Base-by-base conservation (phyloP, 2,888 invertebrate species). In the Unio delphinus region DNA sequence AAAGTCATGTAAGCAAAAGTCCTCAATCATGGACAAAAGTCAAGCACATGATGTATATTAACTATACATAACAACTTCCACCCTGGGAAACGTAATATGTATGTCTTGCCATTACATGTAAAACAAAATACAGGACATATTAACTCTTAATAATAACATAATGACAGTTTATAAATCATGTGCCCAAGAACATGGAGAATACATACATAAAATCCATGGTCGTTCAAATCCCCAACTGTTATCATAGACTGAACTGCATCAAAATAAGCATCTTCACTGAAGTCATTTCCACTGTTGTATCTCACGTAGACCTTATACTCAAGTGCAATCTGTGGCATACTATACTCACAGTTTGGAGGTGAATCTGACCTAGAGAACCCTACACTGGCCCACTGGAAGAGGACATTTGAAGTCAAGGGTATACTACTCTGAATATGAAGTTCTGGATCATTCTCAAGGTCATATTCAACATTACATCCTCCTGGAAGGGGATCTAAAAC, bases 381-480 rank as follows among this genome's bases (percentile, higher is more conserved):
- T 0, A 93, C 91, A 5, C 91, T 91, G 18, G 89, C 87, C 73
- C 87, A 87, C 69, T 91, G 90, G 72, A 87, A 90, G 65, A 93
- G 92, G 1, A 94, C 92, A 23, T 85, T 87, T 11, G 94, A 90
- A 64, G 91, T 86, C 30, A 90, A 76, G 78, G 90, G 79, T 62
- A 86, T 88, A 67, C 90, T 87, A 3, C 45, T 45, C 11, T 72
- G 76, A 34, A 93, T 77, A 54, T 76, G 75, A 57, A 83, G 76
- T 64, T 81, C 83, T 18, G 95, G 94, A 15, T 94, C 92, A 75
- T 92, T 91, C 77, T 92, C 90, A 23, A 92, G 85, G 59, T 92
- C 89, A 78, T 93, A 93, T 82, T 94, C 94, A 92, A 94, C 92
- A 84, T 94, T 95, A 86, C 95, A 95, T 26, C 94, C 95, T 58